Evolutionary conservation across 2,888 invertebrate species (phyloP), one percentile per base, ranked within the genome.

Genomic region (Lacanobia oleracea): DNA sequence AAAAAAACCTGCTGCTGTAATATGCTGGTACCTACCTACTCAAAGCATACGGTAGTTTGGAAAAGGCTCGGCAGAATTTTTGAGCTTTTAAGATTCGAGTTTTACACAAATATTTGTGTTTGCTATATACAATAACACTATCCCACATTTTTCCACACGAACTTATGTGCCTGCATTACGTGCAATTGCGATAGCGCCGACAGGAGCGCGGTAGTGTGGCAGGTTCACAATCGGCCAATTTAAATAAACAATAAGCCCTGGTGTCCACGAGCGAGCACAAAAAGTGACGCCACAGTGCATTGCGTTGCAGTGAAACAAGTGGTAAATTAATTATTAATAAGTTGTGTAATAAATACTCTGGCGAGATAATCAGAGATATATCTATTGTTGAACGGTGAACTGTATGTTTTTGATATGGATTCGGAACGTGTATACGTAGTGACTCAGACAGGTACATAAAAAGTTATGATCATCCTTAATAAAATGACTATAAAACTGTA

Each of bases 181-280:
- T 73, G 37, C 72, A 75, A 73, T 78, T 68, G 69, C 56, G 74
- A 81, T 72, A 73, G 72, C 70, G 40, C 51, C 66, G 70, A 83
- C 79, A 75, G 67, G 43, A 72, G 21, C 57, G 54, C 18, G 51
- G 72, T 56, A 64, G 63, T 53, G 67, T 50, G 69, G 63, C 66
- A 67, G 62, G 68, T 62, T 63, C 78, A 87, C 86, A 85, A 85
- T 86, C 84, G 78, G 68, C 66, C 86, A 83, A 88, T 89, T 88
- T 85, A 81, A 85, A 88, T 88, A 87, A 86, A 88, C 84, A 86
- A 86, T 86, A 84, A 81, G 80, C 81, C 67, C 67, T 69, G 65
- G 73, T 70, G 71, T 70, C 71, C 76, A 65, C 76, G 69, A 70
- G 71, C 59, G 62, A 60, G 67, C 59, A 79, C 75, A 76, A 79